Base-by-base conservation (phyloP, 1,140 invertebrate species). In the Pentalonia nigronervosa region DNA sequence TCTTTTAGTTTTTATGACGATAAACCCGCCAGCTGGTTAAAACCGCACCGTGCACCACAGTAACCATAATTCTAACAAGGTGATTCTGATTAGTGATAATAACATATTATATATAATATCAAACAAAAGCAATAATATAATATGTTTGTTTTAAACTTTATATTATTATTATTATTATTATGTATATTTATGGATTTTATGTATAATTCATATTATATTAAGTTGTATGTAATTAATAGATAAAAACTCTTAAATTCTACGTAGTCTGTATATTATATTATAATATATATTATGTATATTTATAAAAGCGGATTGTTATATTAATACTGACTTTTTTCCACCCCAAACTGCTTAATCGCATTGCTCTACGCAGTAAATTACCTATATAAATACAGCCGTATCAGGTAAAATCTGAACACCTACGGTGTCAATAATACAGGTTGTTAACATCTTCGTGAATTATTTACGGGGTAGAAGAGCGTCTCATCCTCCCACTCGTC, bases 241-340 rank as follows among this genome's bases (percentile, higher is more conserved):
- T 17, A n/a, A 17, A 67, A 76, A 76, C 60, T 76, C 60, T 76
- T 76, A 76, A 76, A 76, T n/a, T 76, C 30, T 76, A 20, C n/a
- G 60, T 76, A 76, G 60, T 76, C n/a, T 76, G 60, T 76, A 76
- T n/a, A 76, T 76, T 67, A 67, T 67, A 67, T n/a, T 67, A 67
- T 76, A n/a, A 14, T 60, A 30, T 60, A 60, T 60, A 60, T n/a
- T 14, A n/a, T 76, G n/a, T 76, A 76, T 76, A n/a, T 76, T 76
- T 76, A 76, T 76, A n/a, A n/a, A 76, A n/a, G 17, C 30, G 7
- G 30, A 0, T 76, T 76, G 8, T 17, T 17, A n/a, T 76, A n/a
- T 76, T 76, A n/a, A 34, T 76, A 11, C n/a, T 76, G 17, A 30
- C n/a, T 67, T 67, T 67, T 76, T 76, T 76, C 14, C 17, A 76